These are phyloP conservation scores for Andrena camellia DNA, from an alignment of 2,888 invertebrate genomes.

Conservation along the genomic window DNA sequence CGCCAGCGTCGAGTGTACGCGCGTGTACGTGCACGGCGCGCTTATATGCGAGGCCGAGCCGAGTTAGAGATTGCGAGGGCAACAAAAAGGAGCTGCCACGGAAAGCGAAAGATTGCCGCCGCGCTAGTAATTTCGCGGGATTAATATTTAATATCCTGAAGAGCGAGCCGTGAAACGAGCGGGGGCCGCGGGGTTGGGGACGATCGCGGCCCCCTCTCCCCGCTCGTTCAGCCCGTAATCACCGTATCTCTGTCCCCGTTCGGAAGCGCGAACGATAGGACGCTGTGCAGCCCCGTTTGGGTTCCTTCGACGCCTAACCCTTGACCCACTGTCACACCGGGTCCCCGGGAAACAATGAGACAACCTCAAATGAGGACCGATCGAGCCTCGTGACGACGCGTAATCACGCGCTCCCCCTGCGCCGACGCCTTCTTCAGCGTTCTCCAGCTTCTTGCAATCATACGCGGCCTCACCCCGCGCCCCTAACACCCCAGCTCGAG, in stretches of 20 bases:
- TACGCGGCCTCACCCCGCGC: background rate
- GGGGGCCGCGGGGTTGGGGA: constrained; percentile 43
- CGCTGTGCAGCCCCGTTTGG: constrained; percentile 44
- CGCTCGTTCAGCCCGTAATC: constrained; percentile 8
- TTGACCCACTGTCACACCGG: constrained; percentile 66
- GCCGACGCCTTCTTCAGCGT: background rate
- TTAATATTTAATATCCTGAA: constrained; percentile 84
- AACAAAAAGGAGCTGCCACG: constrained; percentile 72
- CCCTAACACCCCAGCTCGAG: background rate
- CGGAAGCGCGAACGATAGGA: constrained; percentile 28
- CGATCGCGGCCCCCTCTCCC: constrained; percentile 25
- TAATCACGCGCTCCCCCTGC: constrained; percentile 42
- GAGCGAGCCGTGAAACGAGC: constrained; percentile 59
- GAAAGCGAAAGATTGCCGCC: constrained; percentile 73
- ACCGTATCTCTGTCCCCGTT: background rate
- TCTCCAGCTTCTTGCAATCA: constrained; percentile 41
- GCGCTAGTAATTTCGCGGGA: constrained; percentile 83
- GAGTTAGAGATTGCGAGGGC: constrained; percentile 77
- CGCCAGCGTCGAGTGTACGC: constrained; percentile 25
- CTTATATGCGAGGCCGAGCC: constrained; percentile 45
- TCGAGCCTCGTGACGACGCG: constrained; percentile 39
- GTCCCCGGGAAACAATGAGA: constrained; percentile 59
- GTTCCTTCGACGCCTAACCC: constrained; percentile 56
- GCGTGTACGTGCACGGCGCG: constrained; percentile 39
- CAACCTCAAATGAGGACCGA: constrained; percentile 58